Conservation (phyloP, 1,140 invertebrate genomes). For the Lycorma delicatula region DNA sequence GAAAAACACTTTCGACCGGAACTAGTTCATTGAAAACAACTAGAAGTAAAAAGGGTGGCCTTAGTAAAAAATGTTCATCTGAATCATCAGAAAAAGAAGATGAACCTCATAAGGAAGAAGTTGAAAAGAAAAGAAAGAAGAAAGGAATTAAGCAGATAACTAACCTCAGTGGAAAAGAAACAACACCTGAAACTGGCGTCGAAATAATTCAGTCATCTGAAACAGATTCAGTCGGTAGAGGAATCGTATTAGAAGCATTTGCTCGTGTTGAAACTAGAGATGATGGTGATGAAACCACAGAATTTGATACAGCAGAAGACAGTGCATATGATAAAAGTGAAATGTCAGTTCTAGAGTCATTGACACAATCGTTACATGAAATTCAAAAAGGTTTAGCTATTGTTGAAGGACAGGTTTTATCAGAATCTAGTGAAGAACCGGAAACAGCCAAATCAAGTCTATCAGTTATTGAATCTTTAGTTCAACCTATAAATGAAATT, state of each 20-base stretch:
- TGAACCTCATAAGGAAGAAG: slow-evolving; percentile 9
- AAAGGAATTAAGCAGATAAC: slow-evolving; percentile 5
- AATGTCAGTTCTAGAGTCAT: slow-evolving; percentile 28
- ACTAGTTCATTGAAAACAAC: background rate
- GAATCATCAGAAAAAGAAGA: slow-evolving; percentile 17
- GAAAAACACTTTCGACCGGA: slow-evolving; percentile 4
- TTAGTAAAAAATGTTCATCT: slow-evolving; percentile 10
- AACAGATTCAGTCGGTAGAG: slow-evolving; percentile 4
- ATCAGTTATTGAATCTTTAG: slow-evolving; percentile 37
- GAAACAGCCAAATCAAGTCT: slow-evolving; percentile 21
- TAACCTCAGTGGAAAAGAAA: slow-evolving; percentile 8
- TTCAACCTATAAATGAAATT: slow-evolving; percentile 52
- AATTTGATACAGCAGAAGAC: slow-evolving; percentile 26
- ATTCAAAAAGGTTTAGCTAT: slow-evolving; percentile 28
- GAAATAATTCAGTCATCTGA: slow-evolving; percentile 14
- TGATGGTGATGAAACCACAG: slow-evolving; percentile 17
- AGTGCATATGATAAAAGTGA: slow-evolving; percentile 27
- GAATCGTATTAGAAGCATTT: slow-evolving; percentile 10
- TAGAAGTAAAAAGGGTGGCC: background rate
- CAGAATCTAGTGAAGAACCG: slow-evolving; percentile 22
- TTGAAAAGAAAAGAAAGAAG: slow-evolving; percentile 14
- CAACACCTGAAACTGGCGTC: slow-evolving; percentile 10
- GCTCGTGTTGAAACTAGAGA: slow-evolving; percentile 11
- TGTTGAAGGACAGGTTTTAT: slow-evolving; percentile 26
- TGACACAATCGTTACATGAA: slow-evolving; percentile 30